phyloP scores from a whole-genome alignment of 2,113 vertebrate genomes.

The Callithrix jacchus region DNA sequence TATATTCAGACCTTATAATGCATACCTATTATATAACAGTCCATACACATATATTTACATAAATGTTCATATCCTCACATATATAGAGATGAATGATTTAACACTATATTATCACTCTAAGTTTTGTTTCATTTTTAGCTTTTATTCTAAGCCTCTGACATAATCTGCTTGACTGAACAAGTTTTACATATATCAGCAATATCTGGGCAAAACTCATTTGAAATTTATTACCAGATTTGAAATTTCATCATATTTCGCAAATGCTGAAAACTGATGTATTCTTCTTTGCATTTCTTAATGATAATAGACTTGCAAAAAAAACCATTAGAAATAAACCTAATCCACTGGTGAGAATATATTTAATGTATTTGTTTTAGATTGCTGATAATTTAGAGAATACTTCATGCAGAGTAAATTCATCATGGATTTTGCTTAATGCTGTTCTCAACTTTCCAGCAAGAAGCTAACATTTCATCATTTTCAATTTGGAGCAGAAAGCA shows the following conservation, averaged over 20 bases:
- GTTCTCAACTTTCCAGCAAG: conserved; percentile 72
- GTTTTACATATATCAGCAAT: conserved; percentile 56
- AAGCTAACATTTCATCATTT: conserved; percentile 65
- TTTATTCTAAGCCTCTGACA: not conserved
- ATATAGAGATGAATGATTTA: not conserved
- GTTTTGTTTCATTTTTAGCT: conserved; percentile 36
- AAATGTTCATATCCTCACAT: not conserved
- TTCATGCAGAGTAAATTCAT: conserved; percentile 78
- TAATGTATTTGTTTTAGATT: conserved; percentile 78
- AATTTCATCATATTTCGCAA: conserved; percentile 14
- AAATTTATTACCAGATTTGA: conserved; percentile 64
- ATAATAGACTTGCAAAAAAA: conserved; percentile 64
- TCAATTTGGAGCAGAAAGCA: conserved; percentile 43
- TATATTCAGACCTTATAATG: not conserved
- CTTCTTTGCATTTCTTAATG: conserved; percentile 56
- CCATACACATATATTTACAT: not conserved
- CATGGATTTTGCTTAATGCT: conserved; percentile 72
- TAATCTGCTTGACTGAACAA: conserved; percentile 58
- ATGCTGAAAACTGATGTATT: not conserved
- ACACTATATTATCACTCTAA: not conserved
- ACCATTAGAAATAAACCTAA: conserved; percentile 67
- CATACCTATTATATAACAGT: not conserved
- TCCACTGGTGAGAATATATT: conserved; percentile 73
- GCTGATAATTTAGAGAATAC: conserved; percentile 74
- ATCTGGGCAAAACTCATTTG: conserved; percentile 41